Evolutionary conservation across 92 coral and sea anemone species (phyloP).

Genomic region (Scolanthus callimorphus): DNA sequence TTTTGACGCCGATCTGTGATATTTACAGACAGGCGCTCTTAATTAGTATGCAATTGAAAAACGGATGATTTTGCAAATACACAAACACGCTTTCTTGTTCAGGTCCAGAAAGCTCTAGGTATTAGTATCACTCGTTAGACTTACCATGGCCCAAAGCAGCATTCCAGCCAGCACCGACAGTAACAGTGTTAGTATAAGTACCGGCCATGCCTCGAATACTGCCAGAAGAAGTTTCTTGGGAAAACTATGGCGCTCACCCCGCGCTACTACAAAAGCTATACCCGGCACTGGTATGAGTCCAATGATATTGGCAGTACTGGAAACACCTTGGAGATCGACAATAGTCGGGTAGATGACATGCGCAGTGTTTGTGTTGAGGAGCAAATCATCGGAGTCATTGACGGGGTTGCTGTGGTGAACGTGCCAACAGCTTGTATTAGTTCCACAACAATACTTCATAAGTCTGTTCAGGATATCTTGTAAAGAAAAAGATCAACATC

Average conservation of each 20-base stretch:
- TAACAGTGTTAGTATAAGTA: constrained; percentile 64
- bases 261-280: constrained; percentile 61
- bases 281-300: constrained; percentile 58
- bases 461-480: background rate
- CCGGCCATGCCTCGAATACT: constrained; percentile 88
- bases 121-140: constrained; percentile 11
- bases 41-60: too few relatives aligned
- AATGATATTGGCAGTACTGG: constrained; percentile 25
- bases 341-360: constrained; percentile 60
- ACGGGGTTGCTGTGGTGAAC: constrained; percentile 32
- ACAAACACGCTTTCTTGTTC: too few relatives aligned
- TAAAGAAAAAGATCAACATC: background rate
- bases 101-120: too few relatives aligned
- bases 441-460: constrained; percentile 3
- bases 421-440: constrained; percentile 39
- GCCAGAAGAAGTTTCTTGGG: constrained; percentile 60
- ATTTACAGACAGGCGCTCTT: too few relatives aligned
- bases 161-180: constrained; percentile 80
- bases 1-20: too few relatives aligned
- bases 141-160: constrained; percentile 72
- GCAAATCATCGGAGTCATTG: constrained; percentile 34
- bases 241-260: constrained; percentile 28
- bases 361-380: constrained; percentile 15
- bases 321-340: constrained; percentile 43
- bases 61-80: too few relatives aligned